phyloP scores from a whole-genome alignment of 2,113 vertebrate genomes.

The Dipodomys ordii region DNA sequence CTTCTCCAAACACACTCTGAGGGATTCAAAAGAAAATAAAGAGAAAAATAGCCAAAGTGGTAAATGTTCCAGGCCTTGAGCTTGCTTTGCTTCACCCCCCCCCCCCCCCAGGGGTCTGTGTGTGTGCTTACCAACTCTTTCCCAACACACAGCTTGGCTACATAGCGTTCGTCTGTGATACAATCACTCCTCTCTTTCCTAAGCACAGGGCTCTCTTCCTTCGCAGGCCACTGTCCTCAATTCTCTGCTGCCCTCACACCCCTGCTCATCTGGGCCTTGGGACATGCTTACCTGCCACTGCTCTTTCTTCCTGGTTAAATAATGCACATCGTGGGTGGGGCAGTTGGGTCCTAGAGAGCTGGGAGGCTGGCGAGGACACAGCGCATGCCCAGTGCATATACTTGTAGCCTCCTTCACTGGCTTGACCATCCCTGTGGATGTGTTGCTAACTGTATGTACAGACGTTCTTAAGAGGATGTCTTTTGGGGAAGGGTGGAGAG shows the following conservation, averaged over 20 bases:
- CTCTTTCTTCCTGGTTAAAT: not conserved
- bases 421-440: not conserved
- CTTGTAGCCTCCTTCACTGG: too few relatives aligned
- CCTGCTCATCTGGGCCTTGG: not conserved
- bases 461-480: not conserved
- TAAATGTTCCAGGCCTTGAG: not conserved
- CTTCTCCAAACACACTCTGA: slow-evolving; percentile 19
- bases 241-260: not conserved
- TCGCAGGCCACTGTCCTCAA: not conserved
- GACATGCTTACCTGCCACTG: not conserved
- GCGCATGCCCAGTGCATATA: not conserved
- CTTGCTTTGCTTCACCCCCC: not conserved
- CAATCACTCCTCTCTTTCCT: not conserved
- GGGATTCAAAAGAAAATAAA: slow-evolving; percentile 48
- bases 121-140: too few relatives aligned
- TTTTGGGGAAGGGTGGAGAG: not conserved
- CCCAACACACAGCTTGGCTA: too few relatives aligned
- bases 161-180: not conserved
- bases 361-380: not conserved
- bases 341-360: not conserved
- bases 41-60: slow-evolving; percentile 29
- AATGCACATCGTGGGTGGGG: accelerated
- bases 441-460: not conserved
- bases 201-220: not conserved
- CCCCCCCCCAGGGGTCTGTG: not conserved